These are phyloP conservation scores for Anguilla japonica DNA, from an alignment of 2,113 vertebrate species.

Conservation along the genomic window DNA sequence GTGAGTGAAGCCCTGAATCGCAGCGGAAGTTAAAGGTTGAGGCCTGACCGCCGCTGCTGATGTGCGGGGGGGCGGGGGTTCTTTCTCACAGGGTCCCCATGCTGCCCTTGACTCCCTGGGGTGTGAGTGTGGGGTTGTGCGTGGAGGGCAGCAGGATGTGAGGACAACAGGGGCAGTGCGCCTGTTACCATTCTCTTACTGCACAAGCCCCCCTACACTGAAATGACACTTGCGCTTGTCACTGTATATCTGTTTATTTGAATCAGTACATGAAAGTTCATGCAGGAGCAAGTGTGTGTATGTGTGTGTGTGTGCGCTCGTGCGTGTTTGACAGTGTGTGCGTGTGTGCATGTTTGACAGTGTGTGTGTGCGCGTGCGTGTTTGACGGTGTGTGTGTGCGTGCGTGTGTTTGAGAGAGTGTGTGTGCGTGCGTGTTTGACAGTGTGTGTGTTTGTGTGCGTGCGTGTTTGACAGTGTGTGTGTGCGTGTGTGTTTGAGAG, in stretches of 20 bases:
- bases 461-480: too few relatives aligned
- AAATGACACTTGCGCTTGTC: background rate
- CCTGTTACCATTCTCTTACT: background rate
- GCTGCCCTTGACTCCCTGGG: constrained; percentile 57
- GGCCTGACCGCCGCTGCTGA: constrained; percentile 48
- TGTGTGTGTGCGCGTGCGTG: background rate
- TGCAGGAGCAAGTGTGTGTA: background rate
- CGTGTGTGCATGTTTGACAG: constrained; percentile 9
- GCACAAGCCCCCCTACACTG: background rate
- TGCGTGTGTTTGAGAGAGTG: too few relatives aligned
- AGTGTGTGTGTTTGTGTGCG: too few relatives aligned
- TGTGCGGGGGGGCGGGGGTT: constrained; percentile 32
- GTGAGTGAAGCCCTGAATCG: constrained; percentile 41
- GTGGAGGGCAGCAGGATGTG: constrained; percentile 36
- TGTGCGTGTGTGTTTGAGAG: too few relatives aligned
- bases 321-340: constrained; percentile 9
- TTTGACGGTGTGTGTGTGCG: constrained; percentile 6
- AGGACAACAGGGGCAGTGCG: constrained; percentile 11
- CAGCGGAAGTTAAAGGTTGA: constrained; percentile 51
- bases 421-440: too few relatives aligned
- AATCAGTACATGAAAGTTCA: background rate
- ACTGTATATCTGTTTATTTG: constrained; percentile 8
- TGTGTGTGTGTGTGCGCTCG: background rate
- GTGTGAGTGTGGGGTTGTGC: constrained; percentile 42
- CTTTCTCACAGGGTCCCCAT: constrained; percentile 58